phyloP scores from a whole-genome alignment of 2,888 invertebrate species.

The Lepetodrilus schrolli region DNA sequence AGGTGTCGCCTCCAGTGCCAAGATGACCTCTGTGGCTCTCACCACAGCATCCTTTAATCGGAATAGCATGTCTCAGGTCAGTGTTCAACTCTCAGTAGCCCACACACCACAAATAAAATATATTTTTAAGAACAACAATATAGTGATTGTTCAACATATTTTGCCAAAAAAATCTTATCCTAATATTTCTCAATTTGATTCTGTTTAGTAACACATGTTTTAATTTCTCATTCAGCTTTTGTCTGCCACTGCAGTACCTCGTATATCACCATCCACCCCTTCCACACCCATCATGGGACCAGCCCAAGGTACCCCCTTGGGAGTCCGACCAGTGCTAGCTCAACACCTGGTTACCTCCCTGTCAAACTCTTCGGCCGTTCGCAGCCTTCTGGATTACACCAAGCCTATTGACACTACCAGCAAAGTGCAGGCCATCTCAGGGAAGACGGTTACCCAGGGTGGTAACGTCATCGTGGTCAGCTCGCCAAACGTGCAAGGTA shows the following conservation, averaged over 20 bases:
- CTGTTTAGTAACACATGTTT: neutral
- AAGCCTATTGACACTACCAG: constrained; percentile 27
- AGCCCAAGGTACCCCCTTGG: neutral
- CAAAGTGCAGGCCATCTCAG: constrained; percentile 5
- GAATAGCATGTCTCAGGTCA: constrained; percentile 9
- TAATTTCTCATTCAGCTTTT: constrained; percentile 21
- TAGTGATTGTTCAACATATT: too few species aligned
- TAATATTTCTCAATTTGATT: too few species aligned
- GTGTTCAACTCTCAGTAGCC: neutral
- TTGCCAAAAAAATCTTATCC: too few species aligned
- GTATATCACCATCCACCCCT: neutral
- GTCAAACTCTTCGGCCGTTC: constrained; percentile 37
- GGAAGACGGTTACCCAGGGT: constrained; percentile 4
- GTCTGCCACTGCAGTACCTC: constrained; percentile 27
- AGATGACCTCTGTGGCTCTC: neutral
- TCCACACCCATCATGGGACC: neutral
- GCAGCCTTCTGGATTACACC: constrained; percentile 51
- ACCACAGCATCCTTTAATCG: neutral
- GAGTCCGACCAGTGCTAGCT: constrained; percentile 23
- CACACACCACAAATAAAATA: too few species aligned
- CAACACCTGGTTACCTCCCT: constrained; percentile 8
- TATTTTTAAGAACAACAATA: too few species aligned
- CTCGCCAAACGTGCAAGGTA: neutral
- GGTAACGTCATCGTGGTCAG: constrained; percentile 8
- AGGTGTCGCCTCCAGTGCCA: neutral